Evolutionary conservation across 2,888 invertebrate genomes (phyloP).

Genomic region (Chymomyza caudatula): DNA sequence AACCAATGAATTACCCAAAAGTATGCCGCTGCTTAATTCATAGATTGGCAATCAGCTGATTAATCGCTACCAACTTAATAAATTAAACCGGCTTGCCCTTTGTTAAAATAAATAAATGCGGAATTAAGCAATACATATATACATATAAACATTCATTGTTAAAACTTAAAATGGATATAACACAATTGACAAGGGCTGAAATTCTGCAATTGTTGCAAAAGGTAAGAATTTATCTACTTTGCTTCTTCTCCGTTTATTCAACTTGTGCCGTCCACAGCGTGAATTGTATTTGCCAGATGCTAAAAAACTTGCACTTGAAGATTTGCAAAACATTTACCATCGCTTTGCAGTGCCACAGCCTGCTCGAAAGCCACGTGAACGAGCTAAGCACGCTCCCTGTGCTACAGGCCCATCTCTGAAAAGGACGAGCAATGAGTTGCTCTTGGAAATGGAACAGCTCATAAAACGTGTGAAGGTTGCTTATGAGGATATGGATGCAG

Average conservation of each 20-base stretch:
- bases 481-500: conserved; percentile 26
- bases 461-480: conserved; percentile 29
- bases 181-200: conserved; percentile 6
- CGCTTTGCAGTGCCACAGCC: conserved; percentile 40
- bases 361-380: conserved; percentile 17
- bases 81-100: neutral
- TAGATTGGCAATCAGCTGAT: neutral
- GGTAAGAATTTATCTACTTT: neutral
- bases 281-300: conserved; percentile 27
- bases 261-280: conserved; percentile 23
- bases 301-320: conserved; percentile 17
- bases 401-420: neutral
- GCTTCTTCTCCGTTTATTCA: neutral
- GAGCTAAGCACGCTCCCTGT: too few species aligned
- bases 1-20: neutral
- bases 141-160: neutral
- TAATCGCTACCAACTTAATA: neutral
- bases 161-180: conserved; percentile 20
- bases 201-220: conserved; percentile 22
- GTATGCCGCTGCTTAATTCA: neutral
- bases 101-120: too few species aligned
- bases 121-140: too few species aligned
- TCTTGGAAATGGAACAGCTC: conserved; percentile 20
- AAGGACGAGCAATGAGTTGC: neutral
- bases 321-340: conserved; percentile 35